phyloP scores from a whole-genome alignment of 2,888 invertebrate species.

The Stratiomys singularior region DNA sequence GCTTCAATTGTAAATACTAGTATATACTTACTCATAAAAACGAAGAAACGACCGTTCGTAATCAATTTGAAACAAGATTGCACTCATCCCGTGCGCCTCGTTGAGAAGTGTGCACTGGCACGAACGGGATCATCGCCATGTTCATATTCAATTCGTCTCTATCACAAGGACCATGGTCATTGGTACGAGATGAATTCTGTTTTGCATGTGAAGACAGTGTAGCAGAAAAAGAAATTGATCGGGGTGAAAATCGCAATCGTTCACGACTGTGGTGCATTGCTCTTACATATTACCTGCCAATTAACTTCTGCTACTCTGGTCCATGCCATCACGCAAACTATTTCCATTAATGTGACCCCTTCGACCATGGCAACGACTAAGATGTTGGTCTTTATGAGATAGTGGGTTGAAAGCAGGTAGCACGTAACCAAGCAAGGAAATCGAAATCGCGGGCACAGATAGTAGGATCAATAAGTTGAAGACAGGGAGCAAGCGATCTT shows the following conservation, averaged over 20 bases:
- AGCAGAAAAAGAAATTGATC: not conserved
- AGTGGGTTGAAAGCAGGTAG: not conserved
- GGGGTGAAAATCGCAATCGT: not conserved
- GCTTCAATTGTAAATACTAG: too few relatives aligned
- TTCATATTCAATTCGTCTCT: too few relatives aligned
- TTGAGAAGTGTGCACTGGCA: conserved; percentile 1
- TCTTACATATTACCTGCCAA: conserved; percentile 15
- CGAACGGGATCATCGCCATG: not conserved
- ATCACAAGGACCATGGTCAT: too few relatives aligned
- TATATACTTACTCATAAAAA: too few relatives aligned
- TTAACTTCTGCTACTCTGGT: not conserved
- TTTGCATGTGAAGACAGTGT: not conserved
- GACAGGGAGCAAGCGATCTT: too few relatives aligned
- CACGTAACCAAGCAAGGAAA: not conserved
- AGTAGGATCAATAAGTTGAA: too few relatives aligned
- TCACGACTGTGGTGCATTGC: not conserved
- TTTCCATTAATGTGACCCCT: not conserved
- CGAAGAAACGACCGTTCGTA: not conserved
- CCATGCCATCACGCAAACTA: conserved; percentile 13
- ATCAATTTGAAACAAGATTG: not conserved
- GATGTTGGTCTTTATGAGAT: not conserved
- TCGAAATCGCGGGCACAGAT: too few relatives aligned
- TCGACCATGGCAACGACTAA: not conserved
- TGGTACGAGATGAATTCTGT: not conserved
- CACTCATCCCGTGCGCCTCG: not conserved